Evolutionary conservation across 2,797 vertebrate genomes (phyloP).

Genomic region (Diceros bicornis): DNA sequence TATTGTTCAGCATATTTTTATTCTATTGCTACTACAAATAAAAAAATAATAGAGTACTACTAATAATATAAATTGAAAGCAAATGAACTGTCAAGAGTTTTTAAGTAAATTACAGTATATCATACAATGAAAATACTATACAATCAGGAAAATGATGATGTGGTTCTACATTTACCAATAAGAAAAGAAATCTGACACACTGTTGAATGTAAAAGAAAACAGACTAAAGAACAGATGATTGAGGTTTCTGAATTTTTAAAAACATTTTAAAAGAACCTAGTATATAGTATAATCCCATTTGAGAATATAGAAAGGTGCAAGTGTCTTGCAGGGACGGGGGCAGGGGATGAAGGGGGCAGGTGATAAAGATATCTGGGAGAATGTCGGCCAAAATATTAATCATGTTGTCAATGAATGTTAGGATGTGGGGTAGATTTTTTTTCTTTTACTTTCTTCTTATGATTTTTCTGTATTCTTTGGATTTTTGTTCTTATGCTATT

Average conservation of each 20-base stretch:
- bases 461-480: background rate
- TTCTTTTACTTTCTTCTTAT: background rate
- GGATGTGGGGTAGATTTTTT: background rate
- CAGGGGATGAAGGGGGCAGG: background rate
- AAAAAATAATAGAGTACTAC: background rate
- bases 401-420: background rate
- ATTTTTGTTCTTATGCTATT: background rate
- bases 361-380: background rate
- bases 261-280: background rate
- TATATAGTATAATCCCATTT: background rate
- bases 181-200: conserved; percentile 37
- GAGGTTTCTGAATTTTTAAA: background rate
- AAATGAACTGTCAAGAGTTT: conserved; percentile 54
- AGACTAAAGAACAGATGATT: background rate
- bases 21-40: conserved; percentile 28
- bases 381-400: background rate
- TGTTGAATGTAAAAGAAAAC: conserved; percentile 47
- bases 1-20: background rate
- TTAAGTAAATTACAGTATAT: background rate
- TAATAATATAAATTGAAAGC: conserved; percentile 53
- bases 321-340: background rate
- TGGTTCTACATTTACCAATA: background rate
- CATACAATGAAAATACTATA: background rate
- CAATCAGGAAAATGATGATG: conserved; percentile 51
- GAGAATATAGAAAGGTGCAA: background rate